A percentile compares a stretch with the other conserved stretches of the same genome.
These are phyloP conservation scores for Naso thynnoides DNA, from an alignment of 2,797 vertebrate genomes.

Conservation along the genomic window DNA sequence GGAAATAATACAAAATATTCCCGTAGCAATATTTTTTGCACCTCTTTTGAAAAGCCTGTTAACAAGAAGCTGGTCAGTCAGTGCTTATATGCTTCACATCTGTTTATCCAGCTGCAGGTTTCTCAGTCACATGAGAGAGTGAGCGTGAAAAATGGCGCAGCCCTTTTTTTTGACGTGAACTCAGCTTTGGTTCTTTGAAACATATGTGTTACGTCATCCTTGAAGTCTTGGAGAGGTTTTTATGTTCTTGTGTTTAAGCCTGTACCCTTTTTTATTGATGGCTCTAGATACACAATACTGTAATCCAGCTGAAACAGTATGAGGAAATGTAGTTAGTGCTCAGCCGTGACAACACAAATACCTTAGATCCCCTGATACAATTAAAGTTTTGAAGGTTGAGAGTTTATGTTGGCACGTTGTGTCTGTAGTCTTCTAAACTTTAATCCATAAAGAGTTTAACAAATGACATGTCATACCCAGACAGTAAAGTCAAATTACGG, in stretches of 20 bases:
- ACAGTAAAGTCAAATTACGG: not conserved
- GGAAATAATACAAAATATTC: too few relatives aligned
- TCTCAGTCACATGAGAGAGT: conserved; percentile 15
- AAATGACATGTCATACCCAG: not conserved
- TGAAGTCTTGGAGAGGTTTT: conserved; percentile 2
- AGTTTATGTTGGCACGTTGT: not conserved
- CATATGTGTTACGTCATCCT: conserved; percentile 5
- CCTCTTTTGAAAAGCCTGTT: not conserved
- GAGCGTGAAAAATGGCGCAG: conserved; percentile 1
- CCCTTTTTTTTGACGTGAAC: not conserved
- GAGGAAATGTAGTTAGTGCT: conserved; percentile 27
- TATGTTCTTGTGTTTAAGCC: conserved; percentile 14
- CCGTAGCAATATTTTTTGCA: too few relatives aligned
- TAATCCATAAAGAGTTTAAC: not conserved
- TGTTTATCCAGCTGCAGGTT: conserved; percentile 8
- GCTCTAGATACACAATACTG: conserved; percentile 1
- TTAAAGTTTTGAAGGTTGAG: not conserved
- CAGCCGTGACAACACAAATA: conserved; percentile 11
- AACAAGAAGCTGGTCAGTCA: not conserved
- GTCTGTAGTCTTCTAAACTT: not conserved
- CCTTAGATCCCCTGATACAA: not conserved
- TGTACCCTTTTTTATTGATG: conserved; percentile 16
- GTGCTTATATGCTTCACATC: conserved; percentile 3
- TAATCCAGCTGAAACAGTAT: conserved; percentile 21
- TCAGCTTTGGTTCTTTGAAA: conserved; percentile 12